Evolutionary conservation across 2,113 vertebrate species (phyloP).

Genomic region (Callionymus lyra): DNA sequence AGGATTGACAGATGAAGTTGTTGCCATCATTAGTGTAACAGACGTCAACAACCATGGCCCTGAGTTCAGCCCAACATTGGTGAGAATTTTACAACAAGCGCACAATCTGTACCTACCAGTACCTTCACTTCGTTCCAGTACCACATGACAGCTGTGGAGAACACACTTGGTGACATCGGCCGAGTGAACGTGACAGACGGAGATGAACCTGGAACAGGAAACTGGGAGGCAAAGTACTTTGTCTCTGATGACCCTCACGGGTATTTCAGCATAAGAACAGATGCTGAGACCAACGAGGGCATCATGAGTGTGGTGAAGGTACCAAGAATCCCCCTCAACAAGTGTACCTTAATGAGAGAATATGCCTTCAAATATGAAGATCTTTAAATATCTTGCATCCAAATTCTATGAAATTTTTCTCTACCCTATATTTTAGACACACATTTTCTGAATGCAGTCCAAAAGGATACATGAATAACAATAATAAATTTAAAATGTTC

Average conservation of each 20-base stretch:
- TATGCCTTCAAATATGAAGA: too few species aligned
- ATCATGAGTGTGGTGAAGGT: constrained; percentile 80
- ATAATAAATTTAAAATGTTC: neutral
- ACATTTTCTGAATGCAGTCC: too few species aligned
- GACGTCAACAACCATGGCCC: constrained; percentile 91
- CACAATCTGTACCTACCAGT: too few species aligned
- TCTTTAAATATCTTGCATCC: neutral
- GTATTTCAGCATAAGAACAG: constrained; percentile 74
- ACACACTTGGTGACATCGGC: constrained; percentile 65
- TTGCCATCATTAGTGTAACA: constrained; percentile 74
- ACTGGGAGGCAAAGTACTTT: constrained; percentile 81
- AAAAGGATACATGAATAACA: neutral
- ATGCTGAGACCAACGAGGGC: constrained; percentile 80
- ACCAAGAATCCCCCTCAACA: too few species aligned
- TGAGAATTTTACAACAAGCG: constrained; percentile 57
- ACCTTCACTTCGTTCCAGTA: too few species aligned
- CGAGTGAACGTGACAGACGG: constrained; percentile 77
- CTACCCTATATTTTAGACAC: too few species aligned
- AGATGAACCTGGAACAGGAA: constrained; percentile 75
- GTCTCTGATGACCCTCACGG: constrained; percentile 69
- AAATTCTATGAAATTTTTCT: too few species aligned
- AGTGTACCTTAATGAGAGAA: too few species aligned
- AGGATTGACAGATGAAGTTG: constrained; percentile 74
- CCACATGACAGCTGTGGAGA: constrained; percentile 72
- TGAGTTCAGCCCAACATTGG: constrained; percentile 69